Percentiles rank a stretch among this genome's conserved stretches.
Evolutionary conservation across 2,888 invertebrate genomes (phyloP).

Genomic region (Drosophila greeni): DNA sequence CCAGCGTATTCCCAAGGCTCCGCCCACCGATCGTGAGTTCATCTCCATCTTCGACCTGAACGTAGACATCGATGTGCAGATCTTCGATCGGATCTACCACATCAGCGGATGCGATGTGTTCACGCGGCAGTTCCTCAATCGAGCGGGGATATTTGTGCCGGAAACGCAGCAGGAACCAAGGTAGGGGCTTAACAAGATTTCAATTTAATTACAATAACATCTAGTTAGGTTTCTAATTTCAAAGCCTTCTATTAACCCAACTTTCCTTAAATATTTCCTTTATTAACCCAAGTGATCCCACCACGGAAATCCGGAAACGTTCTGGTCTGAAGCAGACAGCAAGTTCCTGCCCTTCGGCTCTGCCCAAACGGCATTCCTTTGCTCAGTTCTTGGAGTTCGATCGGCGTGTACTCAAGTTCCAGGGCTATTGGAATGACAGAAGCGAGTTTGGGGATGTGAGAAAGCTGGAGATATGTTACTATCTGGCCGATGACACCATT

Average conservation of each 20-base stretch:
- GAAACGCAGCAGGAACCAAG: slow-evolving; percentile 82
- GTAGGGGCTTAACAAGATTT: too few relatives aligned
- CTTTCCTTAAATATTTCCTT: neutral
- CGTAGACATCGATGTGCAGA: slow-evolving; percentile 87
- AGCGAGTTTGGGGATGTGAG: slow-evolving; percentile 88
- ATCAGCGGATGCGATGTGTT: slow-evolving; percentile 92
- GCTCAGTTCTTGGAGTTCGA: slow-evolving; percentile 91
- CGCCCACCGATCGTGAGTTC: slow-evolving; percentile 86
- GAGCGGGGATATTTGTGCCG: slow-evolving; percentile 90
- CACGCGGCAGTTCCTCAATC: slow-evolving; percentile 89
- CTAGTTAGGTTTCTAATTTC: neutral
- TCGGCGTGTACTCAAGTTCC: slow-evolving; percentile 86
- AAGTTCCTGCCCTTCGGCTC: slow-evolving; percentile 37
- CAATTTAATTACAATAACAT: too few relatives aligned
- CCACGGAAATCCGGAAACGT: slow-evolving; percentile 79
- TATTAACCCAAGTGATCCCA: slow-evolving; percentile 78
- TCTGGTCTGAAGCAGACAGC: slow-evolving; percentile 58
- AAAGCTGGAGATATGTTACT: slow-evolving; percentile 89
- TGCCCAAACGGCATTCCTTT: slow-evolving; percentile 82
- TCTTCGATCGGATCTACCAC: slow-evolving; percentile 90
- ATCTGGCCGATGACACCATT: slow-evolving; percentile 91
- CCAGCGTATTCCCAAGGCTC: slow-evolving; percentile 88
- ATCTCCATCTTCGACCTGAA: slow-evolving; percentile 93
- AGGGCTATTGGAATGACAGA: slow-evolving; percentile 94
- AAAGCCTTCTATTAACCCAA: neutral